Percentiles rank a stretch among this genome's conserved stretches.
These are phyloP conservation scores for Electrona antarctica DNA, from an alignment of 2,113 vertebrate genomes.

Conservation along the genomic window DNA sequence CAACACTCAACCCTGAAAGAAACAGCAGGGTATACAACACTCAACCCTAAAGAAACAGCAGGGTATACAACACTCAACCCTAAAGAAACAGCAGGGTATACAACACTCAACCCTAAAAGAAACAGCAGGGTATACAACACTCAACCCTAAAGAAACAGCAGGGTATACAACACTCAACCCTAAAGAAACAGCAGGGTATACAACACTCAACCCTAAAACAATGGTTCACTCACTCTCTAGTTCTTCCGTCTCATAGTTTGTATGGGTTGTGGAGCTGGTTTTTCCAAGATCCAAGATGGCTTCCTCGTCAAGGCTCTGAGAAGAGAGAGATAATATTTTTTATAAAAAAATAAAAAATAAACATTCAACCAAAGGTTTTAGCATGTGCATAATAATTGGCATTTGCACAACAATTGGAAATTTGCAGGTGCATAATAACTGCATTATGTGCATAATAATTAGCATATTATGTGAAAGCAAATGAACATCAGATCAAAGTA, in stretches of 20 bases:
- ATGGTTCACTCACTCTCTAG: constrained; percentile 87
- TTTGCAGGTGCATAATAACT: too few relatives aligned
- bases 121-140: not conserved
- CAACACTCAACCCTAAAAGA: too few relatives aligned
- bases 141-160: not conserved
- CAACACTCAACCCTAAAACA: not conserved
- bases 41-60: not conserved
- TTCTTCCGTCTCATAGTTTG: constrained; percentile 92
- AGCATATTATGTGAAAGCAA: too few relatives aligned
- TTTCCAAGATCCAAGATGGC: constrained; percentile 94
- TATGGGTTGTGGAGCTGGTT: constrained; percentile 89
- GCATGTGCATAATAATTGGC: too few relatives aligned
- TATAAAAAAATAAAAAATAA: too few relatives aligned
- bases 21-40: not conserved
- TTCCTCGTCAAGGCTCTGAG: constrained; percentile 93
- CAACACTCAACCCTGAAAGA: not conserved
- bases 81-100: too few relatives aligned
- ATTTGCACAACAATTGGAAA: too few relatives aligned
- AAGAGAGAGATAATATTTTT: constrained; percentile 24
- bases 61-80: not conserved
- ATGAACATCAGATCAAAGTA: too few relatives aligned
- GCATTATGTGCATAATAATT: too few relatives aligned
- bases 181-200: too few relatives aligned
- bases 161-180: too few relatives aligned
- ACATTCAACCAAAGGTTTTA: too few relatives aligned